phyloP scores from a whole-genome alignment of 2,113 vertebrate species.

The Lepus europaeus region DNA sequence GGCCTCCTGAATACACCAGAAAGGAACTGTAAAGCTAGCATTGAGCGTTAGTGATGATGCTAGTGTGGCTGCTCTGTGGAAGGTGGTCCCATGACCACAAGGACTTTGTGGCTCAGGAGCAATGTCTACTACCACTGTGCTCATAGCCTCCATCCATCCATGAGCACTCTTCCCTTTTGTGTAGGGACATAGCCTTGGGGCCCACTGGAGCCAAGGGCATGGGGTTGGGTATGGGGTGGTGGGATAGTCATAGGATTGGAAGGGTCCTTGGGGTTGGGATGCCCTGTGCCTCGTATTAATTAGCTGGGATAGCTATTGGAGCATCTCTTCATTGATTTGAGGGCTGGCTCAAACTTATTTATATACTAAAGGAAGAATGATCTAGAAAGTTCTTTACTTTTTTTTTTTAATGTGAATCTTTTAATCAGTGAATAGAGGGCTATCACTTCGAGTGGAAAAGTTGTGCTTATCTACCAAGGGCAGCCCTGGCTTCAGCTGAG shows the following conservation, averaged over 20 bases:
- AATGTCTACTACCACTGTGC: neutral
- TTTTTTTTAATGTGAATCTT: slow-evolving; percentile 14
- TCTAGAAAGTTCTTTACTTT: slow-evolving; percentile 21
- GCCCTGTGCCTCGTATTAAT: neutral
- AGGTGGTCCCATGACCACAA: neutral
- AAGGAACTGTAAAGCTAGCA: neutral
- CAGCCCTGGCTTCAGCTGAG: neutral
- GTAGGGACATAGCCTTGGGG: neutral
- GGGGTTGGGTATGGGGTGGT: neutral
- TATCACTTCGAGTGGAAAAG: slow-evolving; percentile 36
- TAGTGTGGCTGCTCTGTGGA: neutral
- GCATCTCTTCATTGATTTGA: neutral
- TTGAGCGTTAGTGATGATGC: neutral
- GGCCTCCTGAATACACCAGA: slow-evolving; percentile 19
- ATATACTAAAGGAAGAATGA: slow-evolving; percentile 12
- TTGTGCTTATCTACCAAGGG: neutral
- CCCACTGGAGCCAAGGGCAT: neutral
- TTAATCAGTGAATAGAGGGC: neutral
- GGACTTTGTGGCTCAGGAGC: neutral
- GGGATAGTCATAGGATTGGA: neutral
- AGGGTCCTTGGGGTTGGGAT: neutral
- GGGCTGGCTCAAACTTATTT: slow-evolving; percentile 19
- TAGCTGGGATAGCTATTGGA: neutral
- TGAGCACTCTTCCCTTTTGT: neutral
- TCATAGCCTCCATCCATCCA: neutral